Conservation (phyloP, 2,888 invertebrate species). For the Micoletzkya japonica region DNA sequence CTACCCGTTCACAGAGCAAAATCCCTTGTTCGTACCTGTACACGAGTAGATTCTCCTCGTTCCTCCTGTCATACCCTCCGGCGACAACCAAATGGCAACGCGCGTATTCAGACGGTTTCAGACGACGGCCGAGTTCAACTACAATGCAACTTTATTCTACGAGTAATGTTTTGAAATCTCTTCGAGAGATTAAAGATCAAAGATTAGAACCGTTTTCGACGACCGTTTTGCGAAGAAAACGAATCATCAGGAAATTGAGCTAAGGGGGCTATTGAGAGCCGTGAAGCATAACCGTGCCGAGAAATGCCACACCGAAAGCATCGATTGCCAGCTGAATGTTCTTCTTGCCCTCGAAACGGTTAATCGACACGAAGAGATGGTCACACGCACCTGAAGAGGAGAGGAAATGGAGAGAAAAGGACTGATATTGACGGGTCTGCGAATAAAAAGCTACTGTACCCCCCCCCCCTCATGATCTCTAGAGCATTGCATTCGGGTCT, state of each 20-base stretch:
- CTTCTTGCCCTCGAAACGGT: slow-evolving; percentile 95
- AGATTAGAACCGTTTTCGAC: no score
- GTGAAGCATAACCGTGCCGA: background rate
- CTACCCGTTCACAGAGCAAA: no score
- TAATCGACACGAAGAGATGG: slow-evolving; percentile 83
- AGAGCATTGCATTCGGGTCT: background rate
- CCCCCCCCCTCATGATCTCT: background rate
- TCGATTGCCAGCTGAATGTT: slow-evolving; percentile 83
- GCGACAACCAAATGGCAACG: slow-evolving; percentile 83
- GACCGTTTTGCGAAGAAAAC: no score
- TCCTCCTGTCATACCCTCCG: slow-evolving; percentile 90
- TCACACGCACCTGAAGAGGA: slow-evolving; percentile 47
- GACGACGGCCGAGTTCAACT: slow-evolving; percentile 23
- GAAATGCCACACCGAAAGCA: slow-evolving; percentile 73
- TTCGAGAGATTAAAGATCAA: no score
- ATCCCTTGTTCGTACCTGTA: slow-evolving; percentile 4
- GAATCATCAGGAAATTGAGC: background rate
- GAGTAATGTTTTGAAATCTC: no score
- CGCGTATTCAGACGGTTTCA: slow-evolving; percentile 29
- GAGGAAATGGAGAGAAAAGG: background rate
- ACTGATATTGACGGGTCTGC: no score
- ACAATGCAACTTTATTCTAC: no score
- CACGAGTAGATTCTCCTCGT: slow-evolving; percentile 80
- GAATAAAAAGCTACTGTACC: background rate
- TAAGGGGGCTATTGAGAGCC: background rate